Evolutionary conservation across 2,797 vertebrate genomes (phyloP).

Genomic region (Trachops cirrhosus): DNA sequence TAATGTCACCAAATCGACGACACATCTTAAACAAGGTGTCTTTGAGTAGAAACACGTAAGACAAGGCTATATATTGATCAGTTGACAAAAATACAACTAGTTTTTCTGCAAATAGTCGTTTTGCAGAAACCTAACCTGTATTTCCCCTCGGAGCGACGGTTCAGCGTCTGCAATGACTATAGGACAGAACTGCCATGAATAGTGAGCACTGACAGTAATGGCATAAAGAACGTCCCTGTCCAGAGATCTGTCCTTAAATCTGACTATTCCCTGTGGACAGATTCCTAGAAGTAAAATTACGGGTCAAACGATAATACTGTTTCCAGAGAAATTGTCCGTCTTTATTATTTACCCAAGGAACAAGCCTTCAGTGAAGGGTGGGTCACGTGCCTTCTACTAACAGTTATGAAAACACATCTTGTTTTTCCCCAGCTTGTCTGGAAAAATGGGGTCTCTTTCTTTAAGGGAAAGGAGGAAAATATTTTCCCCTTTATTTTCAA

Average conservation of each 20-base stretch:
- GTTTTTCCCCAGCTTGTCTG: neutral
- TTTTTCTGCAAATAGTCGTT: too few relatives aligned
- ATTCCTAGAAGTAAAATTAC: neutral
- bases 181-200: neutral
- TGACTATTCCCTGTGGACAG: neutral
- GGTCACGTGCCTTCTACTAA: neutral
- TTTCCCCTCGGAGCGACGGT: neutral
- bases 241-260: neutral
- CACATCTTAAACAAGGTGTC: neutral
- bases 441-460: neutral
- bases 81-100: neutral
- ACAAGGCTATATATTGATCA: neutral
- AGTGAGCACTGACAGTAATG: neutral
- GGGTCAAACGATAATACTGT: neutral
- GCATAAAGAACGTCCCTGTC: neutral
- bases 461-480: neutral
- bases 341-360: constrained; percentile 27
- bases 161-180: neutral
- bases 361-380: neutral
- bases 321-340: neutral
- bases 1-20: neutral
- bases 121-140: neutral
- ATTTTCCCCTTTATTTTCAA: neutral
- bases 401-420: neutral
- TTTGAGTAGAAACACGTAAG: constrained; percentile 12